Conservation (phyloP, 2,113 vertebrate genomes). For the Solea solea region DNA sequence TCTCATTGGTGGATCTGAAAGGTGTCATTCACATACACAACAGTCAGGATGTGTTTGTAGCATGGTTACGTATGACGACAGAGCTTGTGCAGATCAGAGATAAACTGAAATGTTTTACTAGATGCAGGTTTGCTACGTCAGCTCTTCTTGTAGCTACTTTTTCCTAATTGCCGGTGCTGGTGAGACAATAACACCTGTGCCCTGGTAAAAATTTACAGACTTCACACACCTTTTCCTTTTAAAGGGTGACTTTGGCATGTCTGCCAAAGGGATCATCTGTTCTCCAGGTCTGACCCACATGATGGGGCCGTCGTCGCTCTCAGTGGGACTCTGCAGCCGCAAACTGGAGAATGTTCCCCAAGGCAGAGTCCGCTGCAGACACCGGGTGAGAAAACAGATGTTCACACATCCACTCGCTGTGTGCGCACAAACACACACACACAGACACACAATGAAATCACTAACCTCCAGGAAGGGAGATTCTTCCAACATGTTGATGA, state of each 20-base stretch:
- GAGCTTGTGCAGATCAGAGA: neutral
- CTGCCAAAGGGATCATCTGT: constrained; percentile 79
- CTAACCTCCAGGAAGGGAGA: constrained; percentile 75
- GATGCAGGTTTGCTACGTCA: neutral
- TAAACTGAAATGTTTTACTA: neutral
- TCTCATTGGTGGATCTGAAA: constrained; percentile 98
- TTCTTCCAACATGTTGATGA: constrained; percentile 73
- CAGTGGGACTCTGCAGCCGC: constrained; percentile 74
- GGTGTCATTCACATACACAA: neutral
- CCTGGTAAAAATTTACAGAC: neutral
- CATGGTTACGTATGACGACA: neutral
- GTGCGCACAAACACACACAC: neutral
- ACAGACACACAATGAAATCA: constrained; percentile 1
- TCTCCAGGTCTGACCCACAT: constrained; percentile 80
- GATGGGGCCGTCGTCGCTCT: constrained; percentile 78
- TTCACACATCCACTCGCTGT: neutral
- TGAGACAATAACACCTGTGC: neutral
- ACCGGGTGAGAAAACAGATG: constrained; percentile 4
- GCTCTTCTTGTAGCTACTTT: neutral
- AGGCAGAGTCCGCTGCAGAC: constrained; percentile 71
- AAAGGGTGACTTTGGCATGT: constrained; percentile 79
- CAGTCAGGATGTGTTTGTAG: neutral
- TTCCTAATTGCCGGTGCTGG: neutral
- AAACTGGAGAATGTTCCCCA: constrained; percentile 79
- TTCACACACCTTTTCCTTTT: constrained; percentile 74